Base-by-base conservation (phyloP, 35 echinoderm and acorn worm genomes). In the Strongylocentrotus purpuratus region DNA sequence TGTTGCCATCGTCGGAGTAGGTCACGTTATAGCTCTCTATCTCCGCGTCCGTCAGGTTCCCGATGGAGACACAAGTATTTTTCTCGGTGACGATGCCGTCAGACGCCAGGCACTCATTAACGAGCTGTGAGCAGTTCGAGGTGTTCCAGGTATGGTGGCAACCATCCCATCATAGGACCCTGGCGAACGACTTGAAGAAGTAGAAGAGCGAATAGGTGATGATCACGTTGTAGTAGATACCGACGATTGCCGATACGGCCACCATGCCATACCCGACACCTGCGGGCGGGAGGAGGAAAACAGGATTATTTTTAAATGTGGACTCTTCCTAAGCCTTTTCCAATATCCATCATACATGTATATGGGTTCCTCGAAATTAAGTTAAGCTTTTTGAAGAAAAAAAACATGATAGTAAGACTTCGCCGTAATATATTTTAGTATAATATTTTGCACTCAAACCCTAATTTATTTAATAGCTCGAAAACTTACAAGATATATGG, bases 171-270 rank as follows among this genome's bases (percentile, higher is more conserved):
- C 97, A 97, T 8, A 99, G 61, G 18, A 78, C 88, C 0, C 20
- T 86, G 5, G 95, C 94, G 94, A 99, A 97, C 0, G 98, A 99
- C 31, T 96, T 86, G 65, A 99, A 96, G 35, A 99, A 89, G 86
- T 96, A 99, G 94, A 94, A 98, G 20, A 99, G 86, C 0, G 97
- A 95, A 94, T 97, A 99, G 5, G 95, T 97, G 61, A 99, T 99
- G 95, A 99, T 96, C 0, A 99, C 97, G 85, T 98, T 99, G 96
- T 99, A 99, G 96, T 98, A 98, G 92, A 99, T 97, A 20, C 94
- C 97, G 31, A 99, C 97, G 59, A 97, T 95, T 18, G 92, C 87
- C 7, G 98, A 98, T 25, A 98, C 96, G 31, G 97, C 91, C 88
- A 99, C 94, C 97, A 98, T 98, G 45, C 97, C 98, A 90, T 98